These are phyloP conservation scores for Leucania comma DNA, from an alignment of 2,888 invertebrate species.

Conservation along the genomic window DNA sequence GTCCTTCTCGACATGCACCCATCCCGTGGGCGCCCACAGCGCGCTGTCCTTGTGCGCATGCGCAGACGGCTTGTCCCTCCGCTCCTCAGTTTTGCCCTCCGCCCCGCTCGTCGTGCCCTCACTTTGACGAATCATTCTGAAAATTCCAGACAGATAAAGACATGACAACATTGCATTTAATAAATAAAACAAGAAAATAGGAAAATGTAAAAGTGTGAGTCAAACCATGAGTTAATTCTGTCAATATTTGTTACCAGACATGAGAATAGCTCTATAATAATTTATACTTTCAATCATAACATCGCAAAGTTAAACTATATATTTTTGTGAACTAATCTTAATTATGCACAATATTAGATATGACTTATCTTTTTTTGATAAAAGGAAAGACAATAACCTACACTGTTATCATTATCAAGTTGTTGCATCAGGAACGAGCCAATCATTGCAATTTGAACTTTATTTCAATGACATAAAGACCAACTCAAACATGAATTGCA, in stretches of 20 bases:
- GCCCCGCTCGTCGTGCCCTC: constrained; percentile 73
- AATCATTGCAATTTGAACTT: constrained; percentile 29
- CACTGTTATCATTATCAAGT: constrained; percentile 35
- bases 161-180: not conserved
- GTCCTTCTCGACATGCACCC: constrained; percentile 95
- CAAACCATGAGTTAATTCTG: not conserved
- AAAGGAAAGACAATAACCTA: constrained; percentile 1
- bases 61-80: constrained; percentile 64
- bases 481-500: not conserved
- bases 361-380: constrained; percentile 28
- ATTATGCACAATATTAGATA: constrained; percentile 32
- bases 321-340: constrained; percentile 25
- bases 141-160: constrained; percentile 29
- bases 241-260: not conserved
- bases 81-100: constrained; percentile 70
- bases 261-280: not conserved
- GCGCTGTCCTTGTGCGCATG: constrained; percentile 90
- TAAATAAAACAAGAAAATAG: not conserved
- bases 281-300: not conserved
- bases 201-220: not conserved
- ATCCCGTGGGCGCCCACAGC: constrained; percentile 93
- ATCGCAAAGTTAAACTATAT: constrained; percentile 11
- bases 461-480: not conserved
- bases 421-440: not conserved
- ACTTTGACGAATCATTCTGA: constrained; percentile 88